phyloP scores from a whole-genome alignment of 2,797 vertebrate genomes.

The Ambastaia sidthimunki region DNA sequence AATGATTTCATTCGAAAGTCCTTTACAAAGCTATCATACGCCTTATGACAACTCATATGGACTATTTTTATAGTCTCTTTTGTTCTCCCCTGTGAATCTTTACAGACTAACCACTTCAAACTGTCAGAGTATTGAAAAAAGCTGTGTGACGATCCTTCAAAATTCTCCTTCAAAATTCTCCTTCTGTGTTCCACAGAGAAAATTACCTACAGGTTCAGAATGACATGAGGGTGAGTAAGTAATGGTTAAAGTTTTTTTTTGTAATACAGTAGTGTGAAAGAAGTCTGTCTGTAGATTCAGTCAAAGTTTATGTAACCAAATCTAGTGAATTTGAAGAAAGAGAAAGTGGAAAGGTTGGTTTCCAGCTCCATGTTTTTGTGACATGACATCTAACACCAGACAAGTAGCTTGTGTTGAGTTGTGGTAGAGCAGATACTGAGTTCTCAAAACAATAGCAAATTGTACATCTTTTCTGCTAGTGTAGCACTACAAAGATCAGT shows the following conservation, averaged over 20 bases:
- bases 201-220: not conserved
- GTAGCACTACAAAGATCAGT: slow-evolving; percentile 11
- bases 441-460: slow-evolving; percentile 33
- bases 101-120: not conserved
- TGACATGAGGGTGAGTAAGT: not conserved
- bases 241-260: too few relatives aligned
- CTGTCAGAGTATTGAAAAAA: not conserved
- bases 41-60: not conserved
- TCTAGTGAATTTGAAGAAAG: not conserved
- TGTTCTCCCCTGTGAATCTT: not conserved
- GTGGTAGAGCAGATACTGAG: slow-evolving; percentile 39
- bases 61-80: not conserved
- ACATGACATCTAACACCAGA: slow-evolving; percentile 40
- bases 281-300: not conserved
- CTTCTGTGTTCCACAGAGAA: not conserved
- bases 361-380: slow-evolving; percentile 27
- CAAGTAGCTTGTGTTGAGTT: slow-evolving; percentile 16
- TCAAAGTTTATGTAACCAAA: slow-evolving; percentile 14
- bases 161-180: too few relatives aligned
- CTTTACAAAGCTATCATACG: not conserved
- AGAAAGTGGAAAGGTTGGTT: not conserved
- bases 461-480: slow-evolving; percentile 35
- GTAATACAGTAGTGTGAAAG: not conserved
- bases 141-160: not conserved
- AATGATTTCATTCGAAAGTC: not conserved